Evolutionary conservation across 2,113 vertebrate genomes (phyloP).

Genomic region (Plecturocebus donacophilus): DNA sequence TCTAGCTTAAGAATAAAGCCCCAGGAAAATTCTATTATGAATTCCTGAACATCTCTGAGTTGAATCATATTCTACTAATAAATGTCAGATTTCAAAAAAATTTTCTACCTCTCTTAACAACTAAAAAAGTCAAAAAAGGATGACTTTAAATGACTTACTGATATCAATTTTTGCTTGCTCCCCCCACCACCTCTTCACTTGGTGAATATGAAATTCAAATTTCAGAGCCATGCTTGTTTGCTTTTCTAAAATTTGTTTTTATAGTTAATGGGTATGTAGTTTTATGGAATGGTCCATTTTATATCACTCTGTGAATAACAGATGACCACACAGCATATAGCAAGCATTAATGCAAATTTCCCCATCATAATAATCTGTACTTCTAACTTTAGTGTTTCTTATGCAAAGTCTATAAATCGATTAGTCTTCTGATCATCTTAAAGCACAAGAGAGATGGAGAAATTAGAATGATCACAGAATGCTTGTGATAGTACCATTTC

Average conservation of each 20-base stretch:
- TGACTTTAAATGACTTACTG: constrained; percentile 15
- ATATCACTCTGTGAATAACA: not conserved
- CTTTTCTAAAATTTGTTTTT: not conserved
- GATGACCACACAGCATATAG: not conserved
- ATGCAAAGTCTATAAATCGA: constrained; percentile 19
- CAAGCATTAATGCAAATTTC: not conserved
- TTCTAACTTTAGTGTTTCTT: constrained; percentile 7
- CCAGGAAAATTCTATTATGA: not conserved
- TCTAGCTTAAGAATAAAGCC: not conserved
- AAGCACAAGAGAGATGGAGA: not conserved
- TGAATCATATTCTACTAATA: not conserved
- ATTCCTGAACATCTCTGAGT: not conserved
- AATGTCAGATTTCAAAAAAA: not conserved
- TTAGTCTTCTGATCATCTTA: constrained; percentile 50
- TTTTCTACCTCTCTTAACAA: not conserved
- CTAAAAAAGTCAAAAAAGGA: not conserved
- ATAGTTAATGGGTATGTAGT: not conserved
- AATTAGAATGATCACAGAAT: not conserved
- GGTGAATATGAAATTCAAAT: not conserved
- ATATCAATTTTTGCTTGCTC: not conserved
- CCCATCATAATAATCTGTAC: not conserved
- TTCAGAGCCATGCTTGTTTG: not conserved
- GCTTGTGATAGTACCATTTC: not conserved
- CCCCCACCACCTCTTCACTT: not conserved
- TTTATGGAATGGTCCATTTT: not conserved